Evolutionary conservation across 2,113 vertebrate species (phyloP).

Genomic region (Polypterus bichir): DNA sequence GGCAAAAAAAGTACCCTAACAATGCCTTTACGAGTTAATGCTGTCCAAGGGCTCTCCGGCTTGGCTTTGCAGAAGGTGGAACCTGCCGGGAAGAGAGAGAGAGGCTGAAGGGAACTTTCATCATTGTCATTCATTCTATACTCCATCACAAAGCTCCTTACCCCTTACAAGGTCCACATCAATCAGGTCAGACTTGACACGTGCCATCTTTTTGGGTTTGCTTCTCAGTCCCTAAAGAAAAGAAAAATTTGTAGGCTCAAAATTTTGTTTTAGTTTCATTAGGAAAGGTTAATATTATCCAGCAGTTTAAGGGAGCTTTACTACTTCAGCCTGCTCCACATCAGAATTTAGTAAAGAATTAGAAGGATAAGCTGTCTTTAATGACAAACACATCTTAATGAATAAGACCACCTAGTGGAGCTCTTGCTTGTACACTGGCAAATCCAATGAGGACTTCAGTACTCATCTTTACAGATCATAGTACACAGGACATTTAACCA

Average conservation of each 20-base stretch:
- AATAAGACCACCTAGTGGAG: too few species aligned
- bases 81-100: conserved; percentile 44
- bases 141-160: conserved; percentile 30
- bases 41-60: conserved; percentile 85
- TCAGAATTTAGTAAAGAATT: too few species aligned
- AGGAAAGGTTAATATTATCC: too few species aligned
- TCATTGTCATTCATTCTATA: conserved; percentile 3
- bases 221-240: conserved; percentile 65
- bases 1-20: conserved; percentile 87
- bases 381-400: too few species aligned
- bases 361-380: too few species aligned
- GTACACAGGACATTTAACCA: too few species aligned
- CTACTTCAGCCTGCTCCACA: too few species aligned
- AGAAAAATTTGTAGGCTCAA: neutral
- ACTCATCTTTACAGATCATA: too few species aligned
- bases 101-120: neutral
- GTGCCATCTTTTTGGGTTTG: conserved; percentile 78
- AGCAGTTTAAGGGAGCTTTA: too few species aligned
- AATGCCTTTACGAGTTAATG: conserved; percentile 81
- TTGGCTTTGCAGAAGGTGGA: conserved; percentile 97
- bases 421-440: too few species aligned
- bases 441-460: too few species aligned
- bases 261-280: too few species aligned
- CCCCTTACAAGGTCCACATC: conserved; percentile 92
- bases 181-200: conserved; percentile 85